Evolutionary conservation across 2,888 invertebrate genomes (phyloP), one percentile per base, ranked within the genome.

Genomic region (Hetaerina titia): DNA sequence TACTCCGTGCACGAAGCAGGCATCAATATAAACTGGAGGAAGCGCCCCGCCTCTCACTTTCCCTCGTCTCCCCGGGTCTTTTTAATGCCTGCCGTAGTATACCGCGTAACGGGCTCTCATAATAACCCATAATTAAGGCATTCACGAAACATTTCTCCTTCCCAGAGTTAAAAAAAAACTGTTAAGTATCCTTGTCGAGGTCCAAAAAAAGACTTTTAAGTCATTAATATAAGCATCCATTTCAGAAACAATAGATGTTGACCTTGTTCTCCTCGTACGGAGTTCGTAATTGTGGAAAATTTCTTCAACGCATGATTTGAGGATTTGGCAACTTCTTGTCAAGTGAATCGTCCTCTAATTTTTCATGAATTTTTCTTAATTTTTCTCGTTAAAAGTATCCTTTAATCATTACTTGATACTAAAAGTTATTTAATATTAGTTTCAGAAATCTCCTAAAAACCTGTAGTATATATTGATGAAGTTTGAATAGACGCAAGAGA

Each of bases 1-100:
- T 81, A 81, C 81, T 81, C 81, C 25, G 81, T 81, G 81, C 81
- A 81, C 81, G 81, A 81, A 81, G 31, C 81, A 81, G 81, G 81
- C 81, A 81, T 81, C 81, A 81, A 81, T 81, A 81, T 81, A 31
- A 81, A 81, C 81, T 25, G 81, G 13, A 31, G 81, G 25, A 31
- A 22, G 13, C 81, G n/a, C 69, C n/a, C 69, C 5, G 13, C 25
- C 9, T 31, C 9, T 25, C 8, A 9, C 25, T 13, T 74, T 7
- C 11, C 81, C 31, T 31, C 69, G n/a, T 69, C 69, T 81, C 81
- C 7, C n/a, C 13, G 81, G 31, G 25, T 81, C 31, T 81, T 81
- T 81, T 81, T 81, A 81, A 81, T 81, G 81, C 81, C 81, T 31
- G 81, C 31, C 81, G 81, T 7, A 31, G 25, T 31, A 31, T 31